Evolutionary conservation across 2,113 vertebrate genomes (phyloP), one percentile per base, ranked within the genome.

Genomic region (Ictalurus furcatus): DNA sequence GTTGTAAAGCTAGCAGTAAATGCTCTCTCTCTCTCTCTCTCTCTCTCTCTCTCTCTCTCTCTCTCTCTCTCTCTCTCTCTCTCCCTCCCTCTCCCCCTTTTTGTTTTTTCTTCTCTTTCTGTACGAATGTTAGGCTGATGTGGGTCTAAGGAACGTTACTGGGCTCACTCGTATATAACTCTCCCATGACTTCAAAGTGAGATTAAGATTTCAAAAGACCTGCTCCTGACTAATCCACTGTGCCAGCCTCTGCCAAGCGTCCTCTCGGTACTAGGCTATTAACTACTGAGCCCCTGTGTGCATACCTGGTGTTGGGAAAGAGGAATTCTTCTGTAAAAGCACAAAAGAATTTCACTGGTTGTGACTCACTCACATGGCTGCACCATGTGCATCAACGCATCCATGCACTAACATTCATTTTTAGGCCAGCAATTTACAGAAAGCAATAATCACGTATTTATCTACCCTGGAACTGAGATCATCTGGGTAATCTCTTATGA

Each of bases 111-210:
- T 54, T 25, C 19, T 13, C 6, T 52, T 52, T 58, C 59, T 28
- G 2, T 71, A 54, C 37, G 37, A 81, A 67, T 17, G 12, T 84
- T 63, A 5, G 28, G 0, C n/a, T 76, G 78, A 28, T 67, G 74
- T 56, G 74, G 74, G 63, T 86, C 84, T 58, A 56, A 69, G 85
- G 69, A 86, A 87, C 89, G 85, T 88, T 92, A 91, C 92, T 80
- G 90, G 86, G 86, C 89, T 94, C 92, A 93, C 91, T 92, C 93
- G 94, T 89, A 88, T 71, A 40, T 91, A 93, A 94, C 92, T 91
- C 86, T 85, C 89, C 30, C 63, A 69, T 44, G 40, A 94, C 94
- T 94, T 95, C 94, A 94, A 96, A 96, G 94, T 16, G 76, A 94
- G 92, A 95, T 94, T 92, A 94, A 93, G 91, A 91, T 90, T 92